These are phyloP conservation scores for Melanotaenia maccullochi DNA, from an alignment of 2,797 vertebrate species.

Conservation along the genomic window DNA sequence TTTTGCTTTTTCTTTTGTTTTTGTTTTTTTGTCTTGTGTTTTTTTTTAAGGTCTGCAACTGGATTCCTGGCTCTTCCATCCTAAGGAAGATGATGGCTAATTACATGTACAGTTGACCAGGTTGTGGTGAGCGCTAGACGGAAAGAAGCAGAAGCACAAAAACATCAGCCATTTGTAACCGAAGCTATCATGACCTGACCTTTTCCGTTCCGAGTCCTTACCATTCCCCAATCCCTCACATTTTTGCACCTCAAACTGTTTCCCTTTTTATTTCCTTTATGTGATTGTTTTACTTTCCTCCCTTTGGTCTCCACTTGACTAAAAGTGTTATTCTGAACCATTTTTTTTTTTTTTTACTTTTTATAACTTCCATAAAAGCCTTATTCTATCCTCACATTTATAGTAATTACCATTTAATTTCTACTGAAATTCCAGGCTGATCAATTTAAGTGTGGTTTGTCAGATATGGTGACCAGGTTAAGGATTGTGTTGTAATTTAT, in stretches of 20 bases:
- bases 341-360: not conserved
- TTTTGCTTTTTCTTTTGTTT: not conserved
- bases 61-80: constrained; percentile 81
- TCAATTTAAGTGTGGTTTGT: constrained; percentile 4
- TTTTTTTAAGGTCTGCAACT: constrained; percentile 76
- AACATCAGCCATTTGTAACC: constrained; percentile 36
- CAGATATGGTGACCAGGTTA: constrained; percentile 46
- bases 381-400: not conserved
- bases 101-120: constrained; percentile 24
- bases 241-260: constrained; percentile 65
- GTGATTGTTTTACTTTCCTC: constrained; percentile 62
- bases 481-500: constrained; percentile 69
- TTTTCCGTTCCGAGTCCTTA: constrained; percentile 44
- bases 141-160: constrained; percentile 19
- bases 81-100: constrained; percentile 44
- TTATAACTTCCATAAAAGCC: constrained; percentile 1
- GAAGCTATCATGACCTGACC: constrained; percentile 17
- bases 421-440: constrained; percentile 5
- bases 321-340: not conserved
- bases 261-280: constrained; percentile 65
- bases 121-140: constrained; percentile 37
- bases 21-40: constrained; percentile 27
- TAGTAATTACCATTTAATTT: not conserved
- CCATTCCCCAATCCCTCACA: constrained; percentile 55
- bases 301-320: constrained; percentile 39